These are phyloP conservation scores for Hydriomena furcata DNA, from an alignment of 2,888 invertebrate species.

Conservation along the genomic window DNA sequence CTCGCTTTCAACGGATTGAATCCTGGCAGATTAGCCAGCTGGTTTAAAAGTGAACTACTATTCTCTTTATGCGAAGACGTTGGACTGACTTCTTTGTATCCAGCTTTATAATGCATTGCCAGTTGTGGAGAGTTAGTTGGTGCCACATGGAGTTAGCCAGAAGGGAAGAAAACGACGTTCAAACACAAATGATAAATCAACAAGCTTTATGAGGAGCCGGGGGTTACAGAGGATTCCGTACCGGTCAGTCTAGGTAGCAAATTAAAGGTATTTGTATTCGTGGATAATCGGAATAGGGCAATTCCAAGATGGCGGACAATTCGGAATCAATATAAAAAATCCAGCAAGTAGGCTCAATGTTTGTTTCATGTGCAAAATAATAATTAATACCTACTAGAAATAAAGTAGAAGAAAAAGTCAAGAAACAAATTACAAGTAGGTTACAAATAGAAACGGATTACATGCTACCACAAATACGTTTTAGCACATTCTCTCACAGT, in stretches of 20 bases:
- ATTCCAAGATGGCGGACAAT: slow-evolving; percentile 1
- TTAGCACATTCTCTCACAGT: slow-evolving; percentile 66
- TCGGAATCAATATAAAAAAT: slow-evolving; percentile 1
- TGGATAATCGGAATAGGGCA: background rate
- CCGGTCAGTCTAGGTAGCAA: slow-evolving; percentile 10
- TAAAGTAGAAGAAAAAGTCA: slow-evolving; percentile 36
- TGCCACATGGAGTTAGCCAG: slow-evolving; percentile 80
- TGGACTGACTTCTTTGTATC: slow-evolving; percentile 81
- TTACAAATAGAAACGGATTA: slow-evolving; percentile 43
- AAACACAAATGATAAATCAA: slow-evolving; percentile 71
- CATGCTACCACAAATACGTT: slow-evolving; percentile 69
- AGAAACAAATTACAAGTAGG: slow-evolving; percentile 36
- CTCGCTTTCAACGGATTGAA: slow-evolving; percentile 88
- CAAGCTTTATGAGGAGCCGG: slow-evolving; percentile 64
- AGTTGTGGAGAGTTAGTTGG: slow-evolving; percentile 72
- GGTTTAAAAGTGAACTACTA: slow-evolving; percentile 88
- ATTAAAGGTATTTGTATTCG: slow-evolving; percentile 4
- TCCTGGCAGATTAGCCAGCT: slow-evolving; percentile 87
- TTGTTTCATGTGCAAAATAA: slow-evolving; percentile 36
- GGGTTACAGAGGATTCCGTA: slow-evolving; percentile 29
- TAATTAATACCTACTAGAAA: slow-evolving; percentile 36
- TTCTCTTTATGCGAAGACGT: slow-evolving; percentile 85
- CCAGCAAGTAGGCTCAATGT: slow-evolving; percentile 28
- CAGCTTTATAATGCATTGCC: slow-evolving; percentile 72
- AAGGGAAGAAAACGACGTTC: slow-evolving; percentile 82